phyloP scores from a whole-genome alignment of 2,888 invertebrate genomes.

The Machimus rusticus region DNA sequence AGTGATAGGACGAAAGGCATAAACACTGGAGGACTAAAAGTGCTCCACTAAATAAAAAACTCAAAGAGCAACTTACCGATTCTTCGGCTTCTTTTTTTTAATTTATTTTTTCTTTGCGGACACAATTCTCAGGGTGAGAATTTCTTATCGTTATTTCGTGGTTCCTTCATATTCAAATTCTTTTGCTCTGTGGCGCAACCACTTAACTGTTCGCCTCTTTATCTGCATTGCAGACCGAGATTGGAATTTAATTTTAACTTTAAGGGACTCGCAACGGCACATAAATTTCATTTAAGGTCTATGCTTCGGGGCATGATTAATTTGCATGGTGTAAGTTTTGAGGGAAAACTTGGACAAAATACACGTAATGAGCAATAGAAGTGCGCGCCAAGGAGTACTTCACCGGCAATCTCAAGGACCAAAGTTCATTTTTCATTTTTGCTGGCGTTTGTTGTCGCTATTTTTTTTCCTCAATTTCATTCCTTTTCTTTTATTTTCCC shows the following conservation, averaged over 20 bases:
- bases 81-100: neutral
- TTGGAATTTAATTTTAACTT: slow-evolving; percentile 41
- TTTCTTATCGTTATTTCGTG: slow-evolving; percentile 40
- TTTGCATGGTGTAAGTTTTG: slow-evolving; percentile 35
- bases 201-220: slow-evolving; percentile 33
- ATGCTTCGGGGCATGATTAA: slow-evolving; percentile 36
- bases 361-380: slow-evolving; percentile 38
- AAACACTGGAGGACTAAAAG: slow-evolving; percentile 32
- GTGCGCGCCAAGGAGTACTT: slow-evolving; percentile 23
- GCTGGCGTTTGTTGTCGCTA: neutral
- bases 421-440: slow-evolving; percentile 9
- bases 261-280: slow-evolving; percentile 20
- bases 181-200: slow-evolving; percentile 34
- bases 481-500: neutral
- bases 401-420: neutral
- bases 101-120: neutral
- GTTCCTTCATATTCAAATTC: slow-evolving; percentile 37
- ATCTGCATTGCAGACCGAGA: slow-evolving; percentile 39
- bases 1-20: slow-evolving; percentile 33
- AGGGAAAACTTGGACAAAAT: slow-evolving; percentile 33
- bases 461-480: neutral
- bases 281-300: slow-evolving; percentile 39
- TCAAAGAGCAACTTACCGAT: neutral
- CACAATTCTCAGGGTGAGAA: slow-evolving; percentile 30
- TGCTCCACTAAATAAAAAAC: slow-evolving; percentile 23